These are phyloP conservation scores for Drosophila acutilabella DNA, from an alignment of 2,888 invertebrate genomes.

Conservation along the genomic window DNA sequence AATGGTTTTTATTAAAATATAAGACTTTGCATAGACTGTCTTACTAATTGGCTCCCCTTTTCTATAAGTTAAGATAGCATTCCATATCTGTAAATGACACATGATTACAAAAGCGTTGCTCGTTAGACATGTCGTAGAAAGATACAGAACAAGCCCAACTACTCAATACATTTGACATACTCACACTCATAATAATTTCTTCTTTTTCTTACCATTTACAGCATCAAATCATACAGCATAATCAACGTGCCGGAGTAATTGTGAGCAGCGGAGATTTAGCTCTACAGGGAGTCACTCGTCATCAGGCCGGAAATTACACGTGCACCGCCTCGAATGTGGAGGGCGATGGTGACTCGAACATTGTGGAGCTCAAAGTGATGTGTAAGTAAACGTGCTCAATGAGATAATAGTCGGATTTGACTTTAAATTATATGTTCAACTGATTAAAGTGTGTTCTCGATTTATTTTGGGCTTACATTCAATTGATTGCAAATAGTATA, in stretches of 20 bases:
- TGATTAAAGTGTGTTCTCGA: constrained; percentile 12
- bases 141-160: not conserved
- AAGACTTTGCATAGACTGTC: too few species aligned
- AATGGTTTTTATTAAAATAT: too few species aligned
- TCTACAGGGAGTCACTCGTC: constrained; percentile 91
- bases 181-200: not conserved
- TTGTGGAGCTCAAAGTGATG: constrained; percentile 93
- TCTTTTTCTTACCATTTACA: constrained; percentile 83
- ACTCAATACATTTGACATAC: constrained; percentile 3
- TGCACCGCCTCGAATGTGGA: constrained; percentile 96
- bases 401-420: constrained; percentile 9
- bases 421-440: constrained; percentile 26
- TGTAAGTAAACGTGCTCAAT: constrained; percentile 88
- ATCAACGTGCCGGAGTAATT: constrained; percentile 94
- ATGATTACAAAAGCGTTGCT: constrained; percentile 19
- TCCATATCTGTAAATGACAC: constrained; percentile 12
- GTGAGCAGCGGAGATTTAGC: constrained; percentile 93
- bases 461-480: constrained; percentile 31
- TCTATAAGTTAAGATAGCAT: not conserved
- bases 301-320: constrained; percentile 94
- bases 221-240: constrained; percentile 94
- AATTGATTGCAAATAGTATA: constrained; percentile 48
- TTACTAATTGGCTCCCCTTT: constrained; percentile 24
- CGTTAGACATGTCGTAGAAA: constrained; percentile 22
- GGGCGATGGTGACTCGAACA: constrained; percentile 94